These are phyloP conservation scores for Psettodes erumei DNA, from an alignment of 2,113 vertebrate species.

Conservation along the genomic window DNA sequence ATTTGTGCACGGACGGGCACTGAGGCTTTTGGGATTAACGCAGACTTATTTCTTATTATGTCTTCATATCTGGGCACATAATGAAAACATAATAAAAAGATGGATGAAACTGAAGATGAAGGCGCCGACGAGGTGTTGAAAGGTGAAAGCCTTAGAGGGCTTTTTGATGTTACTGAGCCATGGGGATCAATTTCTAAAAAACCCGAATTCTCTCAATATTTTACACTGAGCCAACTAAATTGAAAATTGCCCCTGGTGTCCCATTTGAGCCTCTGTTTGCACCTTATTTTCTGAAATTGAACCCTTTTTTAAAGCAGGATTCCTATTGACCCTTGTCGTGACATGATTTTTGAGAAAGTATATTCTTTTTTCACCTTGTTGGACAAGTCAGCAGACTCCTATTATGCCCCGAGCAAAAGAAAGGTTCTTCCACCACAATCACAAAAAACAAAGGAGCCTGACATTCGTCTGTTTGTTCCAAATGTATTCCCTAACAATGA, in stretches of 20 bases:
- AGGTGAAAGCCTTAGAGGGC: neutral
- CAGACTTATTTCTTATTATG: slow-evolving; percentile 9
- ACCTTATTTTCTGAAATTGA: slow-evolving; percentile 1
- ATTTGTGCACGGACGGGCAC: neutral
- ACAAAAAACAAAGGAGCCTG: neutral
- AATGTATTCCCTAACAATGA: slow-evolving; percentile 12
- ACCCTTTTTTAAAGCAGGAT: neutral
- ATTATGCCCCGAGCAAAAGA: slow-evolving; percentile 28
- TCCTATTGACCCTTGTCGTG: slow-evolving; percentile 5
- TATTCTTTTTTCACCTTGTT: slow-evolving; percentile 9
- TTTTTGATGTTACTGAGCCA: slow-evolving; percentile 28
- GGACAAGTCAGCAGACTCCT: slow-evolving; percentile 6
- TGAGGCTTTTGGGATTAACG: neutral
- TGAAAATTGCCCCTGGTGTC: neutral
- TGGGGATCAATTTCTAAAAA: slow-evolving; percentile 16
- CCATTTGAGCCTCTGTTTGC: neutral
- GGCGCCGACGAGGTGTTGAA: slow-evolving; percentile 10
- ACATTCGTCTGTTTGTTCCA: slow-evolving; percentile 32
- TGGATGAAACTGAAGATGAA: neutral
- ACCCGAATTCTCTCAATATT: neutral
- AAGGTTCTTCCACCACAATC: slow-evolving; percentile 1
- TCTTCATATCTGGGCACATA: neutral
- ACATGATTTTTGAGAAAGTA: neutral
- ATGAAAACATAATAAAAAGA: slow-evolving; percentile 28
- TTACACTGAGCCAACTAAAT: neutral